phyloP scores from a whole-genome alignment of 2,888 invertebrate genomes.

The Calameuta idolon region DNA sequence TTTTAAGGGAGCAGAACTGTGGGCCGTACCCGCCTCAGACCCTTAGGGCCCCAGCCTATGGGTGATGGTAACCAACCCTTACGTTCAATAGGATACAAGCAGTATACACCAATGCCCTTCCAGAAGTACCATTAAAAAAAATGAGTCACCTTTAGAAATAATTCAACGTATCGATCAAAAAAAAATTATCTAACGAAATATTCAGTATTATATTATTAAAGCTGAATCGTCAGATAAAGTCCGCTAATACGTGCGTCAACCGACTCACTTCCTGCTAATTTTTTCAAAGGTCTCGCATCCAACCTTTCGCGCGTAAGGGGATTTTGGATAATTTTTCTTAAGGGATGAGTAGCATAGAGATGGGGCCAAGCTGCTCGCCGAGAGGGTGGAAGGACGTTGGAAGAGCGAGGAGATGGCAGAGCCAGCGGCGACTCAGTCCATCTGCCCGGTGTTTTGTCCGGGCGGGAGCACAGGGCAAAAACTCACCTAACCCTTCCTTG shows the following conservation, averaged over 20 bases:
- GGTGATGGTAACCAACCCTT: constrained; percentile 5
- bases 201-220: neutral
- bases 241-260: neutral
- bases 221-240: neutral
- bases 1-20: constrained; percentile 2
- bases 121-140: neutral
- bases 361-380: constrained; percentile 25
- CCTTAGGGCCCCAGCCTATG: constrained; percentile 2
- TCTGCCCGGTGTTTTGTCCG: constrained; percentile 65
- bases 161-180: neutral
- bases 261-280: neutral
- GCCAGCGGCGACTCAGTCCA: constrained; percentile 65
- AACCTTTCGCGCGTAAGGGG: neutral
- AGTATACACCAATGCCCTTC: neutral
- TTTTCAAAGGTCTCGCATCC: neutral
- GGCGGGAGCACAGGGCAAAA: constrained; percentile 54
- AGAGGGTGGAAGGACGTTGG: constrained; percentile 15
- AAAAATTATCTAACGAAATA: neutral
- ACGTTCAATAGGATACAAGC: neutral
- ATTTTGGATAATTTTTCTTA: constrained; percentile 2
- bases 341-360: constrained; percentile 17
- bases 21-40: constrained; percentile 6
- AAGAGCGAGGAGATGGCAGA: constrained; percentile 33
- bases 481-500: constrained; percentile 68
- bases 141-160: neutral